Percentiles rank a stretch among this genome's conserved stretches.
Evolutionary conservation across 30 jellyfish, hydroid and myxozoan genomes (phyloP).

Genomic region (Turritopsis rubra): DNA sequence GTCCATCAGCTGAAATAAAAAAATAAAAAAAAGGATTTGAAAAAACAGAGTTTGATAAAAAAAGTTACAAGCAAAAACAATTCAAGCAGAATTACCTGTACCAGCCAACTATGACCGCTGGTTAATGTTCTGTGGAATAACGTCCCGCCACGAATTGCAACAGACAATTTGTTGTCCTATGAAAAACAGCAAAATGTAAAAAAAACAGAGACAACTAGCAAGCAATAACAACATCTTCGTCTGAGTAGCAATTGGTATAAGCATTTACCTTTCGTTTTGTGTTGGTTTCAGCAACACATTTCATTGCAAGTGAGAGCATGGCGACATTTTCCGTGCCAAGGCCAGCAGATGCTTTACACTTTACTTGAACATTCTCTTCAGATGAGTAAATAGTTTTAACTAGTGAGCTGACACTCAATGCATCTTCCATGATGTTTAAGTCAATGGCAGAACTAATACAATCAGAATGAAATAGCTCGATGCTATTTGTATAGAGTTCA

Average conservation of each 20-base stretch:
- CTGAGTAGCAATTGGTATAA: not conserved
- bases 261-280: slow-evolving; percentile 44
- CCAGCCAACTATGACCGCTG: slow-evolving; percentile 70
- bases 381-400: slow-evolving; percentile 58
- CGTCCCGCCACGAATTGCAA: slow-evolving; percentile 85
- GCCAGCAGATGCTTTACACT: slow-evolving; percentile 46
- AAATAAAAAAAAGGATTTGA: not conserved
- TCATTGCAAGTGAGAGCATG: slow-evolving; percentile 70
- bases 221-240: not conserved
- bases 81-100: slow-evolving; percentile 47
- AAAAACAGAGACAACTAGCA: not conserved
- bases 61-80: not conserved
- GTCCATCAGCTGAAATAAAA: slow-evolving; percentile 57
- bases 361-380: slow-evolving; percentile 41
- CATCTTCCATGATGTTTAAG: slow-evolving; percentile 57
- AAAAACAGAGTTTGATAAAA: not conserved
- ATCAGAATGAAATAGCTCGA: slow-evolving; percentile 50
- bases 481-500: slow-evolving; percentile 55
- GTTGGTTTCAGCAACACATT: slow-evolving; percentile 36
- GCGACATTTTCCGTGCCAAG: slow-evolving; percentile 49
- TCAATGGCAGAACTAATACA: slow-evolving; percentile 27
- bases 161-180: slow-evolving; percentile 71
- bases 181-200: not conserved
- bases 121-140: slow-evolving; percentile 46
- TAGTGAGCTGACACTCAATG: slow-evolving; percentile 28